These are phyloP conservation scores for Coreoperca whiteheadi DNA, from an alignment of 2,113 vertebrate genomes.

Conservation along the genomic window DNA sequence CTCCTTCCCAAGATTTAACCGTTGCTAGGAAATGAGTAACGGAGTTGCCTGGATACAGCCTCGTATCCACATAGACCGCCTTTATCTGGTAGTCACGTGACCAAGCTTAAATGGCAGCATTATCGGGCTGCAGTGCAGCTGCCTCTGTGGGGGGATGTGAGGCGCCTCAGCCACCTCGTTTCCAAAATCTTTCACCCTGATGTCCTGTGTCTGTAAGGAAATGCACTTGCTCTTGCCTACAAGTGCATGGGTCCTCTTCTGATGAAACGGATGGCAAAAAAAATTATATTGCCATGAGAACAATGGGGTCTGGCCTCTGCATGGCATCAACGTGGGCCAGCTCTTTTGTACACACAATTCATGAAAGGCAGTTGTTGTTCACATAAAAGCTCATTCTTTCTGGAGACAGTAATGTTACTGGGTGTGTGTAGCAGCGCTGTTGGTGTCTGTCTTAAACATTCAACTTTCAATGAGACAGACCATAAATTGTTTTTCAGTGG, in stretches of 20 bases:
- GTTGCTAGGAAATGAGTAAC: constrained; percentile 83
- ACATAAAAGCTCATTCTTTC: not conserved
- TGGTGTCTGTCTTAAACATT: constrained; percentile 18
- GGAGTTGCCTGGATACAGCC: constrained; percentile 80
- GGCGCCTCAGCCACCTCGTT: not conserved
- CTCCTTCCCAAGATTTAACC: constrained; percentile 62
- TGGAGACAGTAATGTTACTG: not conserved
- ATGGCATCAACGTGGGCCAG: not conserved
- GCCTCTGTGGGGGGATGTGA: constrained; percentile 49
- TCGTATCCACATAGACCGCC: constrained; percentile 72
- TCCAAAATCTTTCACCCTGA: constrained; percentile 16
- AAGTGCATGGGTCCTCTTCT: not conserved
- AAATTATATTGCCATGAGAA: not conserved
- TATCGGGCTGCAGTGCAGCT: constrained; percentile 67
- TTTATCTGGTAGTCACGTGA: constrained; percentile 80
- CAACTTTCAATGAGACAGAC: not conserved
- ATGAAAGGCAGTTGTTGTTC: not conserved
- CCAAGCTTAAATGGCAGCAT: constrained; percentile 72
- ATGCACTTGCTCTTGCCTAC: not conserved
- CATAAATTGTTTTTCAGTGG: constrained; percentile 16
- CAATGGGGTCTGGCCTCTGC: constrained; percentile 24
- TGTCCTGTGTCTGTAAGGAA: not conserved
- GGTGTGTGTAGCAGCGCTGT: not conserved
- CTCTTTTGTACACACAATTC: constrained; percentile 14
- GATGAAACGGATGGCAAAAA: not conserved